Evolutionary conservation across 2,888 invertebrate genomes (phyloP).

Genomic region (Chloromyia formosa): DNA sequence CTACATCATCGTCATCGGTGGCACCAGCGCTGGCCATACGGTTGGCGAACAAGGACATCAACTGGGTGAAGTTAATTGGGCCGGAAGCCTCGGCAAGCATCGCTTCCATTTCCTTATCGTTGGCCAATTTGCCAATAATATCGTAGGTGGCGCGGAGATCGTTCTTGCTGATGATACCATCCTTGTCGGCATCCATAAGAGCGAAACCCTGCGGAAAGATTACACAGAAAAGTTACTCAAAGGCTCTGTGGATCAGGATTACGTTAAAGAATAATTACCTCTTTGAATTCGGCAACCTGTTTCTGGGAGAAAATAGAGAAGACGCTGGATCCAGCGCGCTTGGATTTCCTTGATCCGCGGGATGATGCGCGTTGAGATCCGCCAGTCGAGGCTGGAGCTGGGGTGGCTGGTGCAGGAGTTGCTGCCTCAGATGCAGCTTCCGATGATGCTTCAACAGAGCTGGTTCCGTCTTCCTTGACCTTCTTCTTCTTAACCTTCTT

Average conservation of each 20-base stretch:
- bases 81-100: conserved; percentile 89
- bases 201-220: conserved; percentile 81
- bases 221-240: conserved; percentile 14
- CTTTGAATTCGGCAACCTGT: conserved; percentile 96
- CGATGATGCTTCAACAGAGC: conserved; percentile 69
- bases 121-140: conserved; percentile 87
- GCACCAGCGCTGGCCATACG: conserved; percentile 91
- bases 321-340: conserved; percentile 93
- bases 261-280: conserved; percentile 67
- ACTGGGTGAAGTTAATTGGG: conserved; percentile 95
- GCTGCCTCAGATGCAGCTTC: conserved; percentile 69
- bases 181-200: conserved; percentile 96
- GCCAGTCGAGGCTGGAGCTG: conserved; percentile 73
- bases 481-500: conserved; percentile 92
- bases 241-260: background rate
- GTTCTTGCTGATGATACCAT: conserved; percentile 88
- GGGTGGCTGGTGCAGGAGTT: conserved; percentile 73
- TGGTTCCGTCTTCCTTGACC: conserved; percentile 76
- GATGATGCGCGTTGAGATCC: conserved; percentile 84
- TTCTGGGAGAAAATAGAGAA: conserved; percentile 97
- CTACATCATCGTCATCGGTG: conserved; percentile 90
- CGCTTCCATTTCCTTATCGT: conserved; percentile 89
- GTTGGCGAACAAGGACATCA: conserved; percentile 89
- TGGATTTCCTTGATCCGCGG: conserved; percentile 70
- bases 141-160: conserved; percentile 93